These are phyloP conservation scores for Dryobota labecula DNA, from an alignment of 2,888 invertebrate species.

Conservation along the genomic window DNA sequence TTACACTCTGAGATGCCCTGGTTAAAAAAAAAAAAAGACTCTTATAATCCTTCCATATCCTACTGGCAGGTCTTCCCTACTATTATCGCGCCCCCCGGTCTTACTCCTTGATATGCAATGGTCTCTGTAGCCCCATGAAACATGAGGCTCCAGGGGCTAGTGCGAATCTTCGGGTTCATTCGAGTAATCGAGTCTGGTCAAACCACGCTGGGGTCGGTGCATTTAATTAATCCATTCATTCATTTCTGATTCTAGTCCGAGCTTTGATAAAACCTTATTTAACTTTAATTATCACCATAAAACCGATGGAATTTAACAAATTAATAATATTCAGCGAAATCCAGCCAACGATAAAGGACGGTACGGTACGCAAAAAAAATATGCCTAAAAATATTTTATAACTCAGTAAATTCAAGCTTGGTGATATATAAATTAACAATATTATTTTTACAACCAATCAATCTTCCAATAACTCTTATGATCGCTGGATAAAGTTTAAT, in stretches of 20 bases:
- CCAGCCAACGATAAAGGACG: slow-evolving; percentile 67
- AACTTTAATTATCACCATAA: not conserved
- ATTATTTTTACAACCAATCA: not conserved
- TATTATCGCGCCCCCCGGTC: no score
- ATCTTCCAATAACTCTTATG: slow-evolving; percentile 39
- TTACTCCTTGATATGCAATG: no score
- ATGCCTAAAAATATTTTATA: slow-evolving; percentile 81
- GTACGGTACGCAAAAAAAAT: slow-evolving; percentile 69
- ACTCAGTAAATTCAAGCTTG: slow-evolving; percentile 84
- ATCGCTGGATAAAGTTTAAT: slow-evolving; percentile 49
- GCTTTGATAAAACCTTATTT: not conserved
- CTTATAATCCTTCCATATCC: no score
- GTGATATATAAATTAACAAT: slow-evolving; percentile 82
- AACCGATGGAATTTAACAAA: slow-evolving; percentile 16
- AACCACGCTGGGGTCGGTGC: no score
- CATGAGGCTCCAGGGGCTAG: no score
- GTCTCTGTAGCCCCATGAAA: no score
- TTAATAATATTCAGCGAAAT: slow-evolving; percentile 53
- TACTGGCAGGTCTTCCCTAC: no score
- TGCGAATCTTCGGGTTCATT: no score
- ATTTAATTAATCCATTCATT: no score
- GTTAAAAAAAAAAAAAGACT: no score
- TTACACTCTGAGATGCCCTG: no score
- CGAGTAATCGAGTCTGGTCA: no score
- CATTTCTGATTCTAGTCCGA: not conserved